Evolutionary conservation across 2,113 vertebrate species (phyloP).

Genomic region (Protobothrops flavoviridis): DNA sequence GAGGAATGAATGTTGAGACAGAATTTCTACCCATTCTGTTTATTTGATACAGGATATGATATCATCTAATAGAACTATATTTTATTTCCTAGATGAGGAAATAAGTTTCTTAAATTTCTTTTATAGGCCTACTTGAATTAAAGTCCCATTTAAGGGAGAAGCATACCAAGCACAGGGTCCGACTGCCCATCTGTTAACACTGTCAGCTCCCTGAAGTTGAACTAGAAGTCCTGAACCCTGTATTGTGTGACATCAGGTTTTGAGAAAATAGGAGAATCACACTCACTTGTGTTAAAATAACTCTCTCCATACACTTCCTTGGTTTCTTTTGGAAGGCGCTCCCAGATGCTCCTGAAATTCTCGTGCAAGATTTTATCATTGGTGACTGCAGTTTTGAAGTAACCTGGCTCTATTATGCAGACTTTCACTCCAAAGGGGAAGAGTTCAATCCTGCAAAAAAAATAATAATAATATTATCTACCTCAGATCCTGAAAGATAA

Average conservation of each 20-base stretch:
- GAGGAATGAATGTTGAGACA: neutral
- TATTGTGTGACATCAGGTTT: no score
- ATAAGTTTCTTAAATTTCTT: neutral
- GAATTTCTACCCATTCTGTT: neutral
- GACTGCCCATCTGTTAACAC: neutral
- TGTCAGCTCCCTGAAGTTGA: neutral
- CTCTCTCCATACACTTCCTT: conserved; percentile 36
- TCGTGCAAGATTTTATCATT: rapidly evolving
- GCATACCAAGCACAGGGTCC: neutral
- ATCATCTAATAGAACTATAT: neutral
- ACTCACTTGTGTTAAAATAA: neutral
- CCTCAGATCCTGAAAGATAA: neutral
- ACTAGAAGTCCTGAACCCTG: neutral
- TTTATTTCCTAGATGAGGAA: neutral
- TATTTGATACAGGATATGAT: neutral
- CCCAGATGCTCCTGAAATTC: rapidly evolving
- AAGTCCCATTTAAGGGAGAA: neutral
- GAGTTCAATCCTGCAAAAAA: conserved; percentile 73
- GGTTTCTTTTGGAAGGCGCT: conserved; percentile 13
- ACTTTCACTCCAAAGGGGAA: conserved; percentile 76
- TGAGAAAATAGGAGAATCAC: no score
- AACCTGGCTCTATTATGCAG: conserved; percentile 57
- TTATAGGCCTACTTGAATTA: no score
- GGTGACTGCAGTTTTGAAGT: neutral
- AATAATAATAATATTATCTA: no score